phyloP scores from a whole-genome alignment of 2,113 vertebrate species.

The Cyanistes caeruleus region DNA sequence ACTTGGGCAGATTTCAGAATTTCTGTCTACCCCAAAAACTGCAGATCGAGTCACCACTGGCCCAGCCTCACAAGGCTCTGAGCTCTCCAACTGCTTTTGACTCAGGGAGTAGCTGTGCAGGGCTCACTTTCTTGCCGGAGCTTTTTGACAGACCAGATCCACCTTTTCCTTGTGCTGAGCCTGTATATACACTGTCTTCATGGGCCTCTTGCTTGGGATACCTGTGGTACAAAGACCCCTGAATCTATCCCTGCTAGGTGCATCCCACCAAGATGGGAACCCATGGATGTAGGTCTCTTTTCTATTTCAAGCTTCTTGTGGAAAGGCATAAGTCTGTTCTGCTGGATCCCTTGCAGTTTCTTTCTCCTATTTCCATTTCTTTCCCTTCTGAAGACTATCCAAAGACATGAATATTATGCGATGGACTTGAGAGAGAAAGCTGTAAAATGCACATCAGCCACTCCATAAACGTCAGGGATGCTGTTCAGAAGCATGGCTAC shows the following conservation, averaged over 20 bases:
- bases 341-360: neutral
- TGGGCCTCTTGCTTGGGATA: neutral
- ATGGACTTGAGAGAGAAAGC: conserved; percentile 16
- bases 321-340: neutral
- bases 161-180: neutral
- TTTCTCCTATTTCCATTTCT: neutral
- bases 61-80: neutral
- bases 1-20: neutral
- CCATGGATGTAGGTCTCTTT: neutral
- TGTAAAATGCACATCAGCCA: conserved; percentile 9
- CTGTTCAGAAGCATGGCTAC: conserved; percentile 17
- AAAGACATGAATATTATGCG: neutral
- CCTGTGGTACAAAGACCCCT: neutral
- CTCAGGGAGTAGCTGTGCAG: neutral
- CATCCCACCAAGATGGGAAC: neutral
- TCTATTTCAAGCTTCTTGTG: neutral
- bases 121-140: neutral
- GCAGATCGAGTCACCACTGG: neutral
- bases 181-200: neutral
- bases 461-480: neutral
- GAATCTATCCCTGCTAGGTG: neutral
- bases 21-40: neutral
- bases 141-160: neutral
- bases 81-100: neutral
- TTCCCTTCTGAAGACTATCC: neutral